These are phyloP conservation scores for Ctenoplectra terminalis DNA, from an alignment of 1,140 invertebrate genomes.

Conservation along the genomic window DNA sequence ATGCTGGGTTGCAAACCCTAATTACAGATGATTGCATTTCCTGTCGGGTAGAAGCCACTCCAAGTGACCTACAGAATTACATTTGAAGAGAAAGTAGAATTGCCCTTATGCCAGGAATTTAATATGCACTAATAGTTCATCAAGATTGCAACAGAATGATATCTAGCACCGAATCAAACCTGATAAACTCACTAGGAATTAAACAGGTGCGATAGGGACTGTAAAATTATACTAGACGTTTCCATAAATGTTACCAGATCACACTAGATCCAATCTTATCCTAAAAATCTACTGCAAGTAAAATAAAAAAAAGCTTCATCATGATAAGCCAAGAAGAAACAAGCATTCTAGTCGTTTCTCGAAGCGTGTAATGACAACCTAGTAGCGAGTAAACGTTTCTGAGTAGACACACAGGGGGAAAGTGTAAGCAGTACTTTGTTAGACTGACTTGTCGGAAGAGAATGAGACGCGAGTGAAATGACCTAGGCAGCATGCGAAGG, in stretches of 20 bases:
- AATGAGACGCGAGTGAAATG: conserved; percentile 42
- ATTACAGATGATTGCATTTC: conserved; percentile 16
- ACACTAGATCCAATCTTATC: too few species aligned
- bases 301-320: too few species aligned
- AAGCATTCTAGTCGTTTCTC: not conserved
- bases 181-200: too few species aligned
- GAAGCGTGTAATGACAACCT: conserved; percentile 4
- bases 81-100: conserved; percentile 36
- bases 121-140: not conserved
- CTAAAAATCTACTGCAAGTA: too few species aligned
- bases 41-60: not conserved
- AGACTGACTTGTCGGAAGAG: conserved; percentile 34
- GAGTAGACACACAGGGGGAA: conserved; percentile 14
- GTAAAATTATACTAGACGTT: too few species aligned
- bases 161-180: not conserved
- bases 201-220: too few species aligned
- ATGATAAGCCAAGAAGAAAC: not conserved
- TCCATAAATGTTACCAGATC: too few species aligned
- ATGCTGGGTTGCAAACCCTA: not conserved
- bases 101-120: not conserved
- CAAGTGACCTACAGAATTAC: conserved; percentile 19
- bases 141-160: not conserved
- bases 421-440: conserved; percentile 32
- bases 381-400: conserved; percentile 11
- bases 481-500: conserved; percentile 41